Evolutionary conservation across 2,888 invertebrate genomes (phyloP), one percentile per base, ranked within the genome.

Genomic region (Sinodicranocentrus sp.): DNA sequence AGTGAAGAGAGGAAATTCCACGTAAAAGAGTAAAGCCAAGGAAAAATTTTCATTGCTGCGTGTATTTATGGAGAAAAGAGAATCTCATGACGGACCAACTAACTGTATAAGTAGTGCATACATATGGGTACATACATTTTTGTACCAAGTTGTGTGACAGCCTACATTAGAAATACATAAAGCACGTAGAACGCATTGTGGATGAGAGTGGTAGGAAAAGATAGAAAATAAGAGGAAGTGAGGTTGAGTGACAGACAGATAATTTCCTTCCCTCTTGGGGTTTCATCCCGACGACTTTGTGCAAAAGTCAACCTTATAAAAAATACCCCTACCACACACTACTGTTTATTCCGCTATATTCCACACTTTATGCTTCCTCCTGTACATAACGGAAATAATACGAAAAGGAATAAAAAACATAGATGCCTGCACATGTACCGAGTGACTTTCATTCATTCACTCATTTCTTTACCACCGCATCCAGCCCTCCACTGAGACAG

Each of bases 231-330:
- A 52, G 67, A 82, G 82, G 73, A 82, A 73, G 82, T 82, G 76
- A 70, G 70, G 78, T 78, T 78, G 78, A 82, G 82, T 82, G 82
- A 82, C 82, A 82, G 82, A 82, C 75, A 82, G 82, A 82, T 82
- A 82, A 82, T 82, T 82, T 82, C 82, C 82, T 75, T 76, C 76
- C 82, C 82, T 82, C 73, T 67, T 82, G 82, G 75, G 75, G 78
- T 78, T 78, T 78, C 78, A 68, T 78, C 78, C 78, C 78, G 61
- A 70, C 78, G 77, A 77, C 78, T 70, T 78, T 78, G 78, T 70
- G 61, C 68, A 78, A 78, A 70, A 78, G 78, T 78, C 78, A 78
- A 78, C 48, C 78, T 78, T 78, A 78, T 70, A 70, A 68, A 78
- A 68, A 48, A 25, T 70, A 67, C 67, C 43, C 21, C 76, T 54